Percentiles rank a stretch among this genome's conserved stretches.
These are phyloP conservation scores for Mesocricetus auratus DNA, from an alignment of 2,113 vertebrate species.

Conservation along the genomic window DNA sequence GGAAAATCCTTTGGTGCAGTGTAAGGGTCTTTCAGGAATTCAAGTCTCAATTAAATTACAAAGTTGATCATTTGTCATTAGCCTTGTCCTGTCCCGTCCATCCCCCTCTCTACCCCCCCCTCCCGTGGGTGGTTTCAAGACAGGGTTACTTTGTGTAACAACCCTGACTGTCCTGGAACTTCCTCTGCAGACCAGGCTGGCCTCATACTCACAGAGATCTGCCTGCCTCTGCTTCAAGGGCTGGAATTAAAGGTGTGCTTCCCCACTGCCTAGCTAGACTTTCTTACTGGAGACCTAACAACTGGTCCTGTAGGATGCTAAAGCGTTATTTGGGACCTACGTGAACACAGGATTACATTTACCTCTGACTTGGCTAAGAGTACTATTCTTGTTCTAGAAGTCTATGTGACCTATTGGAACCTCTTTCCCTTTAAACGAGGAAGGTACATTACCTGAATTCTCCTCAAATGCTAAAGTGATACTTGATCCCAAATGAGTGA, in stretches of 20 bases:
- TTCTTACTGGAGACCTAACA: not conserved
- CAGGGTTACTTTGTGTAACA: not conserved
- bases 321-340: not conserved
- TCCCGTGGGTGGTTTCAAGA: not conserved
- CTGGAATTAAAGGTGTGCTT: not conserved
- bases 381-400: not conserved
- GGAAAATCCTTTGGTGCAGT: constrained; percentile 53
- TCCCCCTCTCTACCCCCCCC: no score
- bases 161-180: not conserved
- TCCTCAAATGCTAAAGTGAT: not conserved
- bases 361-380: not conserved
- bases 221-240: not conserved
- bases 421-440: constrained; percentile 21
- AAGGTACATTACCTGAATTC: constrained; percentile 42
- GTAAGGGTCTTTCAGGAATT: constrained; percentile 14
- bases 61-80: constrained; percentile 16
- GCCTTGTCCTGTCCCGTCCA: not conserved
- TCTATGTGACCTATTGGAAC: not conserved
- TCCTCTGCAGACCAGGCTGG: not conserved
- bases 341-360: constrained; percentile 17
- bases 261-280: not conserved
- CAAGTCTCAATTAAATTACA: constrained; percentile 32
- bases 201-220: not conserved
- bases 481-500: constrained; percentile 26
- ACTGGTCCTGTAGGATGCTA: not conserved